Evolutionary conservation across 35 echinoderm and acorn worm species (phyloP).

Genomic region (Hemicentrotus pulcherrimus): DNA sequence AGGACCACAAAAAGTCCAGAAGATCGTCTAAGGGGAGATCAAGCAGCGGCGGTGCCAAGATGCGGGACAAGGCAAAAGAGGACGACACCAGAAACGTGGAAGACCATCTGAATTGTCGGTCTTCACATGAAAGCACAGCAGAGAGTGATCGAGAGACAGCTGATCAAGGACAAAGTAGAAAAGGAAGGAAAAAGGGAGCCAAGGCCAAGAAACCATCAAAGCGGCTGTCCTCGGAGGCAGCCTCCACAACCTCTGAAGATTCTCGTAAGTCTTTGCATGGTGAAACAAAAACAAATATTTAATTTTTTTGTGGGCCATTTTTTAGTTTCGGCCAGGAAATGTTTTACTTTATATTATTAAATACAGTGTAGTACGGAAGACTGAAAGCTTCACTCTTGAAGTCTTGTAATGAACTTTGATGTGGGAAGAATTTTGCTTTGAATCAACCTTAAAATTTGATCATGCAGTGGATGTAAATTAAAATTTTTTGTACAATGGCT

Average conservation of each 20-base stretch:
- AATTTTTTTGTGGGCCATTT: no score
- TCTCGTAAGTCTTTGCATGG: no score
- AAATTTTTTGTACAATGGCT: no score
- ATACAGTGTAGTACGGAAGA: neutral
- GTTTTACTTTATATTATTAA: neutral
- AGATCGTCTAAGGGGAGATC: neutral
- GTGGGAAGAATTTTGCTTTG: no score
- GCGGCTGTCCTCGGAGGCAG: neutral
- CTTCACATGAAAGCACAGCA: neutral
- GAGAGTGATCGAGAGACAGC: constrained; percentile 9
- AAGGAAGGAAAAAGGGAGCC: neutral
- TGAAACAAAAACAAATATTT: no score
- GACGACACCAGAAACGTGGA: neutral
- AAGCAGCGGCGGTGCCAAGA: neutral
- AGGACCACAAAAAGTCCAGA: neutral
- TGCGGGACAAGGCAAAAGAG: neutral
- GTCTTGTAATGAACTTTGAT: neutral
- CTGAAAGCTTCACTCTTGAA: neutral
- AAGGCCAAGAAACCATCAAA: neutral
- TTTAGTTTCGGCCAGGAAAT: neutral
- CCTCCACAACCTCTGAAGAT: neutral
- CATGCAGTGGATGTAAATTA: no score
- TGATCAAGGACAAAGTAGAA: neutral
- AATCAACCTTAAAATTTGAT: no score
- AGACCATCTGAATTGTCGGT: neutral